Evolutionary conservation across 1,140 invertebrate genomes (phyloP).

Genomic region (Heliconius hermathena): DNA sequence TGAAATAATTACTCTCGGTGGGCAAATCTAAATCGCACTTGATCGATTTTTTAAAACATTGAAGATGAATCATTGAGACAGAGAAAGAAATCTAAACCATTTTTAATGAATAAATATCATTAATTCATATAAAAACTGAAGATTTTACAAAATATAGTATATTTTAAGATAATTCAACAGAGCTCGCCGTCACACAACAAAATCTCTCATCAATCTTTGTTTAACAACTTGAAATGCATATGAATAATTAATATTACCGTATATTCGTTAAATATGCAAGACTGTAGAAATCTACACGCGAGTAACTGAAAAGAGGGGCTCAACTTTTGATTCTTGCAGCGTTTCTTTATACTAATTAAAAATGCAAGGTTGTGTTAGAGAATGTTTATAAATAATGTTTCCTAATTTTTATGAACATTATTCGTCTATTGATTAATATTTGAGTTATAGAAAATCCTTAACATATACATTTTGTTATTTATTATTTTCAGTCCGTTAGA

Average conservation of each 20-base stretch:
- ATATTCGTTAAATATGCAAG: slow-evolving; percentile 27
- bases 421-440: no score
- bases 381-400: background rate
- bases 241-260: slow-evolving; percentile 26
- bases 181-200: background rate
- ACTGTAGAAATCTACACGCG: slow-evolving; percentile 29
- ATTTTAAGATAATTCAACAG: background rate
- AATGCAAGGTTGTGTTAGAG: slow-evolving; percentile 15
- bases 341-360: slow-evolving; percentile 31
- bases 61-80: no score
- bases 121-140: no score
- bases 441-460: no score
- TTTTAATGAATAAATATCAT: no score
- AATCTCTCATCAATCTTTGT: slow-evolving; percentile 23
- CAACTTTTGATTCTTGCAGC: slow-evolving; percentile 26
- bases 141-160: background rate
- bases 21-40: no score
- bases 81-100: no score
- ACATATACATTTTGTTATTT: no score
- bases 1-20: no score
- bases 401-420: no score
- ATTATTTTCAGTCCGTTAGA: no score
- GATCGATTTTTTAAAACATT: no score
- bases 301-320: slow-evolving; percentile 29
- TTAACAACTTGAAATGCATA: slow-evolving; percentile 23